Evolutionary conservation across 1,140 invertebrate genomes (phyloP).

Genomic region (Laodelphax striatellus): DNA sequence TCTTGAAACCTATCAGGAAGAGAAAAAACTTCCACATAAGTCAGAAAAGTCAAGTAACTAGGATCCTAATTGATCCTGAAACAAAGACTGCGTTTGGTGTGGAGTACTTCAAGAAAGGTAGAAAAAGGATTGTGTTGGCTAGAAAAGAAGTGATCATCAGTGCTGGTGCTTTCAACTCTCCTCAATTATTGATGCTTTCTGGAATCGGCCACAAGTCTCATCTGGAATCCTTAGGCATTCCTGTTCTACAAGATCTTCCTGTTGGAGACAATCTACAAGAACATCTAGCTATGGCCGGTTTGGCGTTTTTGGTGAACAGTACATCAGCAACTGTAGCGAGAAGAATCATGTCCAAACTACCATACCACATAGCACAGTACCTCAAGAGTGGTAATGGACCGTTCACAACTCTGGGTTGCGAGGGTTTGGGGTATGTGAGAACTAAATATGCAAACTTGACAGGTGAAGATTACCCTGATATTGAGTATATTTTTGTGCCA

Average conservation of each 20-base stretch:
- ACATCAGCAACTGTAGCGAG: constrained; percentile 35
- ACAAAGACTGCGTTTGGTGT: constrained; percentile 42
- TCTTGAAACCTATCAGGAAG: constrained; percentile 37
- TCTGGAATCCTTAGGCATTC: constrained; percentile 30
- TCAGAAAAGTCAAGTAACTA: constrained; percentile 38
- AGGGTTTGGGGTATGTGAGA: constrained; percentile 50
- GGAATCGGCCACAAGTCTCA: constrained; percentile 15
- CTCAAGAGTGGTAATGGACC: constrained; percentile 16
- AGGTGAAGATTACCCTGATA: constrained; percentile 46
- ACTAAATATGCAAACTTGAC: constrained; percentile 37
- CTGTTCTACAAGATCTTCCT: constrained; percentile 36
- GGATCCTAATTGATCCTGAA: constrained; percentile 39
- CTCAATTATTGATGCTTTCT: constrained; percentile 15
- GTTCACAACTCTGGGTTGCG: constrained; percentile 37
- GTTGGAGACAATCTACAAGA: constrained; percentile 53
- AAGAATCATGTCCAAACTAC: constrained; percentile 10
- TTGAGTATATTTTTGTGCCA: constrained; percentile 44
- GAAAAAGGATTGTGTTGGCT: constrained; percentile 1
- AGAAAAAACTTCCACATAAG: constrained; percentile 42
- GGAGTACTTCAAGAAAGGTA: constrained; percentile 33
- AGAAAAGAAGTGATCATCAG: constrained; percentile 19
- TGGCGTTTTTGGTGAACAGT: constrained; percentile 54
- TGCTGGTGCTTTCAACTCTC: constrained; percentile 16
- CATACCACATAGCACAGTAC: constrained; percentile 7
- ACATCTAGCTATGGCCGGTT: constrained; percentile 53